Evolutionary conservation across 37 sponge, comb jelly and placozoan species (phyloP).

Genomic region (Diacarnus erythraeanus): DNA sequence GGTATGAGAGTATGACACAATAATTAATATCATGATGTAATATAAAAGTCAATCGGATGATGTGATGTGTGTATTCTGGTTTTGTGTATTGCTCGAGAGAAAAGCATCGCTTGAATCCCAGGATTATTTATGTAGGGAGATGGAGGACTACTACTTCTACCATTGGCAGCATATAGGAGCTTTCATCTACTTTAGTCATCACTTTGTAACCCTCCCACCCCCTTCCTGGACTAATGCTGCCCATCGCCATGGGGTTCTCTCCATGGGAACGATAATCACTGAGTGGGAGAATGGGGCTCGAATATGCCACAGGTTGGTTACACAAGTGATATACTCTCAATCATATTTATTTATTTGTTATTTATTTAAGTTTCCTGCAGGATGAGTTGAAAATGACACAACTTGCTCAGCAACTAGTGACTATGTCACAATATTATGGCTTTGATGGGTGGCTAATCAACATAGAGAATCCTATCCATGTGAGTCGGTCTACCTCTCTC

Average conservation of each 20-base stretch:
- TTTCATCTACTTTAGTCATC: conserved; percentile 98
- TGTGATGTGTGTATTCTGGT: not conserved
- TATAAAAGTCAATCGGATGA: not conserved
- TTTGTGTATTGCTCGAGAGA: not conserved
- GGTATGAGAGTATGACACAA: not conserved
- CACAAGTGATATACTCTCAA: not conserved
- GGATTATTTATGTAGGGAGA: not conserved
- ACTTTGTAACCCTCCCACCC: conserved; percentile 92
- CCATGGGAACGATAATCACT: conserved; percentile 93
- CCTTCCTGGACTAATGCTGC: conserved; percentile 94
- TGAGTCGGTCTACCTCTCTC: conserved; percentile 14
- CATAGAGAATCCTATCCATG: conserved; percentile 91
- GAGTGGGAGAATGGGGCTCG: conserved; percentile 73
- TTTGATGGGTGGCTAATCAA: conserved; percentile 99
- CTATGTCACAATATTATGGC: conserved; percentile 78
- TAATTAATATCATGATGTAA: not conserved
- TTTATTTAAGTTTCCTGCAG: conserved; percentile 34
- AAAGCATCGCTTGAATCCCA: not conserved
- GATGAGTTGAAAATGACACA: conserved; percentile 33
- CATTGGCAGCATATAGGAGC: conserved; percentile 91
- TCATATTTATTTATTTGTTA: not conserved
- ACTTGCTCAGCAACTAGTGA: conserved; percentile 76
- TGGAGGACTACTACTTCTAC: conserved; percentile 86
- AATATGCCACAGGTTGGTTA: conserved; percentile 41
- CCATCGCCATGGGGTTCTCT: conserved; percentile 79